Evolutionary conservation across 1,140 invertebrate species (phyloP), one percentile per base, ranked within the genome.

Genomic region (Listronotus oregonensis): DNA sequence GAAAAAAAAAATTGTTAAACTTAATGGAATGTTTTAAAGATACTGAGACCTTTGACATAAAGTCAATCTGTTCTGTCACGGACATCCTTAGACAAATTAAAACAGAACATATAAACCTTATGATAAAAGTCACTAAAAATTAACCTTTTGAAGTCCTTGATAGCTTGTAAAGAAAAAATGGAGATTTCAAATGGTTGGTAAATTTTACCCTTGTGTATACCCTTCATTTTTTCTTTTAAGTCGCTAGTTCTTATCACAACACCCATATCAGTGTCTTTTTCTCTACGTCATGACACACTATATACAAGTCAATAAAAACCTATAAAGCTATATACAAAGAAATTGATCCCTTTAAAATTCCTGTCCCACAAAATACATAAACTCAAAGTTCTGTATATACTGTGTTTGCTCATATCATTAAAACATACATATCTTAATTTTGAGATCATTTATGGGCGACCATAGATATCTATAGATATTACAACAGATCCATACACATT

Each of bases 381-480:
- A 65, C 61, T 67, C 54, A 51, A 58, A 51, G 43, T 71, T 70
- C 62, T 68, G 50, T 68, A 69, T 59, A 70, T 65, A 63, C 15
- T 54, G 58, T 70, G 27, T 58, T n/a, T 60, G 46, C 70, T 70
- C 58, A 71, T 65, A 73, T 70, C 71, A 72, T 66, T 70, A 71
- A 69, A 62, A 73, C 61, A 67, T 46, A 17, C 42, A 52, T 43
- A 51, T 61, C 67, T 70, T 56, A 75, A 75, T 74, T 75, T 74
- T 75, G 74, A 75, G 74, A 75, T 75, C 74, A 74, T 70, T 71
- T 47, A 46, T 57, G 46, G 68, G 70, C 68, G 71, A 74, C 68
- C 73, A 52, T 15, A 46, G 42, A 32, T 57, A 37, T 37, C 11
- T 9, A 37, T 12, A 37, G 34, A 37, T 37, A 32, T 57, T 10